A percentile compares a stretch with the other conserved stretches of the same genome.
Evolutionary conservation across 2,888 invertebrate genomes (phyloP).

Genomic region (Caenorhabditis zanzibari): DNA sequence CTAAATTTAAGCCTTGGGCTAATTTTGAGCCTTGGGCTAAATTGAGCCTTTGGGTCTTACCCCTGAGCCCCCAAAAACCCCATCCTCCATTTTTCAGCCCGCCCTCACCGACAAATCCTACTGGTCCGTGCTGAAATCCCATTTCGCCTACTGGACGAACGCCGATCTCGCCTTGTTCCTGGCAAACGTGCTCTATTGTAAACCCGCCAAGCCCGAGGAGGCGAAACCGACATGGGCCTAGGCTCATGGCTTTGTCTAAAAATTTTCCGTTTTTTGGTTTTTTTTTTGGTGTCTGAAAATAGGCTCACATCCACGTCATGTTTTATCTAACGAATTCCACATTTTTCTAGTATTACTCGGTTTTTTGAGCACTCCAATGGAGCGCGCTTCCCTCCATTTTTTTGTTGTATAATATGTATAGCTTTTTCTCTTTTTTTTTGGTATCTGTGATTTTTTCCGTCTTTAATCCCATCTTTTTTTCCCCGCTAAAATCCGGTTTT

Average conservation of each 20-base stretch:
- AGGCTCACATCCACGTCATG: conserved; percentile 52
- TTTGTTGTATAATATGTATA: conserved; percentile 57
- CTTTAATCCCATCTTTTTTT: background rate
- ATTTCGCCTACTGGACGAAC: conserved; percentile 82
- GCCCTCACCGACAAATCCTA: conserved; percentile 81
- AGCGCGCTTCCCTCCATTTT: background rate
- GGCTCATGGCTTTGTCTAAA: background rate
- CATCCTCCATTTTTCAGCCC: conserved; percentile 73
- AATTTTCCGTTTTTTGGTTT: background rate
- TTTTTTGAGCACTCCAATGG: background rate
- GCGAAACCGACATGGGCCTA: conserved; percentile 58
- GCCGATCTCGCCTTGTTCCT: conserved; percentile 77
- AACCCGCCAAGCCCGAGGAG: conserved; percentile 64
- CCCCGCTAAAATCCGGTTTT: background rate
- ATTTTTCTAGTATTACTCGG: conserved; percentile 3
- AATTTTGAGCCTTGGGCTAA: too few species aligned
- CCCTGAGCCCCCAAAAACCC: too few species aligned
- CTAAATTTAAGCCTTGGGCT: too few species aligned
- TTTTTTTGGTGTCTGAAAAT: conserved; percentile 35
- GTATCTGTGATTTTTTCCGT: conserved; percentile 37
- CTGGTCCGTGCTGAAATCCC: conserved; percentile 81
- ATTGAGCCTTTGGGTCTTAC: background rate
- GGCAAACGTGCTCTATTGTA: conserved; percentile 75
- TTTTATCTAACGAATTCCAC: conserved; percentile 24
- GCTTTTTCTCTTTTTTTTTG: conserved; percentile 12